These are phyloP conservation scores for Lacerta agilis DNA, from an alignment of 2,797 vertebrate genomes.

Conservation along the genomic window DNA sequence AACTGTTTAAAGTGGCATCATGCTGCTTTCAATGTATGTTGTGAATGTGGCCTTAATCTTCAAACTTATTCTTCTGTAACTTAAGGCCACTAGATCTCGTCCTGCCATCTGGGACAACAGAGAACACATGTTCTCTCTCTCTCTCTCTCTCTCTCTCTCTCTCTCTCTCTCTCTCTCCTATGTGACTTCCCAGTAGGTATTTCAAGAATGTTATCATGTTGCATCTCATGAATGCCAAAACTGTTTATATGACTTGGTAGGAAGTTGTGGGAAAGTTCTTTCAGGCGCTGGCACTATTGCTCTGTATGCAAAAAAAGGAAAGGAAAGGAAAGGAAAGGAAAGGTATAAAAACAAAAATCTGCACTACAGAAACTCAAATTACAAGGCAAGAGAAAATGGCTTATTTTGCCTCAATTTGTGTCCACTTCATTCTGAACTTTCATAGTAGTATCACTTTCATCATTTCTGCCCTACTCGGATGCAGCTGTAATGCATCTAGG, in stretches of 20 bases:
- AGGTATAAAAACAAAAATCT: no score
- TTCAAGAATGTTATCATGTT: neutral
- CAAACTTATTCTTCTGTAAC: neutral
- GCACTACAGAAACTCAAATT: no score
- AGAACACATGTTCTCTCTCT: neutral
- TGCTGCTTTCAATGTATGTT: neutral
- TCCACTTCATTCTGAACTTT: no score
- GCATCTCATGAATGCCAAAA: neutral
- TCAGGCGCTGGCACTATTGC: slow-evolving; percentile 37
- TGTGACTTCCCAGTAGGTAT: neutral
- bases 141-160: no score
- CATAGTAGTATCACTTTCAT: no score
- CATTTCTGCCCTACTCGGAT: slow-evolving; percentile 43
- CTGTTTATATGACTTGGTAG: slow-evolving; percentile 20
- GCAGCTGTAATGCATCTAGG: no score
- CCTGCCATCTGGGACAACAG: neutral
- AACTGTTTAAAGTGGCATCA: no score
- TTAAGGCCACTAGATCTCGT: neutral
- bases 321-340: neutral
- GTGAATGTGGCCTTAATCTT: neutral
- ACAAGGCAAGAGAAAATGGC: neutral
- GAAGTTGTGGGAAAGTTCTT: slow-evolving; percentile 44
- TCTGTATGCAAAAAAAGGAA: neutral
- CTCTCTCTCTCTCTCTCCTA: neutral
- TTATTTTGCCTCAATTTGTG: no score